Evolutionary conservation across 2,113 vertebrate genomes (phyloP), one percentile per base, ranked within the genome.

Genomic region (Myotis davidii): DNA sequence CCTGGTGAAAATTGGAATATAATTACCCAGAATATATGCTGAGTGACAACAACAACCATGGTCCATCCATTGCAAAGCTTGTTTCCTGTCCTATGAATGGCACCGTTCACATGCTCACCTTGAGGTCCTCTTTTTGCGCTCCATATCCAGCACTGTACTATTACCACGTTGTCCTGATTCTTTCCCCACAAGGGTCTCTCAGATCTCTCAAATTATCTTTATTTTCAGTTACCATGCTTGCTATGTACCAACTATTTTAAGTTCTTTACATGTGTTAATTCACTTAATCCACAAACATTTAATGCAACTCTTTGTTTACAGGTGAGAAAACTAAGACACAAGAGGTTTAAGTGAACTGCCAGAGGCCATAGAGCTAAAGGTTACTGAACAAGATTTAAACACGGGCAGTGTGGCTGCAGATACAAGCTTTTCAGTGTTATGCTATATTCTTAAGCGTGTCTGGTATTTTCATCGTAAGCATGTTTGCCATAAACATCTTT

Each of bases 361-460:
- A 59, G 73, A 79, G 50, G 20, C 59, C 54, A 76, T 29, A 72
- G 34, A 74, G n/a, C 27, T 56, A 37, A 89, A 86, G 9, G 17
- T 70, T 77, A 72, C 6, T 76, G 54, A 92, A 32, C 29, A 79
- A 86, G 79, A 79, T 77, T 70, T 92, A 42, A 94, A 96, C 45
- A 14, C 37, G 70, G 56, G 23, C 20, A 45, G 56, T 32, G 69
- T 76, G 20, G 27, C 84, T 79, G 23, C 69, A 72, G 52, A 81
- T 70, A 18, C 72, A 70, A 34, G 42, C n/a, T 91, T 65, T 86
- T 84, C 76, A 90, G 29, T 27, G 23, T 65, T 74, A 4, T 23
- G n/a, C 50, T 79, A 23, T 88, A 78, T 93, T 89, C 86, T 37
- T 83, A 27, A 39, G 78, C 23, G 1, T 61, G 54, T 61, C 78